A percentile compares a stretch with the other conserved stretches of the same genome.
phyloP scores from a whole-genome alignment of 2,888 invertebrate species.

The Chrysina gloriosa region DNA sequence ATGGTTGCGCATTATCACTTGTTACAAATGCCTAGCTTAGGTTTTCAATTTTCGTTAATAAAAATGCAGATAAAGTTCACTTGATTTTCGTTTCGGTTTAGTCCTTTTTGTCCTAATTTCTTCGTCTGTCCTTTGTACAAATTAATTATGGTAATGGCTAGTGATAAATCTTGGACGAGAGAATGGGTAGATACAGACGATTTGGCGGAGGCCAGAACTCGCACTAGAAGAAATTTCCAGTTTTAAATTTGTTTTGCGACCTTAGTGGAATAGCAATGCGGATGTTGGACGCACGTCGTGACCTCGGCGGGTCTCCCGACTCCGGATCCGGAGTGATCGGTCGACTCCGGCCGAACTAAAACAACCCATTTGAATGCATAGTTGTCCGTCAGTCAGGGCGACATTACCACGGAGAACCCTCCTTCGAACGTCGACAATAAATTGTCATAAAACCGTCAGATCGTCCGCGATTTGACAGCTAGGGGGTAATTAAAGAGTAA shows the following conservation, averaged over 20 bases:
- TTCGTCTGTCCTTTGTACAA: conserved; percentile 29
- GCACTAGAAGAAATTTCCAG: conserved; percentile 35
- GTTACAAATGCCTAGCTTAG: not conserved
- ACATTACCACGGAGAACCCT: conserved; percentile 69
- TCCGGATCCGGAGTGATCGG: conserved; percentile 48
- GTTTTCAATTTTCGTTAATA: conserved; percentile 24
- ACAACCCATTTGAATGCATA: conserved; percentile 81
- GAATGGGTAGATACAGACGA: conserved; percentile 28
- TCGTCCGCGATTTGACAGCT: conserved; percentile 75
- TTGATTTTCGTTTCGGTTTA: conserved; percentile 12
- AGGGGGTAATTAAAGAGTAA: conserved; percentile 66
- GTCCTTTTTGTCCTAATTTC: conserved; percentile 17
- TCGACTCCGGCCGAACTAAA: conserved; percentile 66
- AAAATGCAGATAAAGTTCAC: conserved; percentile 22
- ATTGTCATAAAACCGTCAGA: conserved; percentile 80
- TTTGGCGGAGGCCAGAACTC: conserved; percentile 31
- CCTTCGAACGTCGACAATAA: conserved; percentile 71
- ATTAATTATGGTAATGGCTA: conserved; percentile 35
- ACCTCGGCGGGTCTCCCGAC: conserved; percentile 26
- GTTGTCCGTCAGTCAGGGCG: conserved; percentile 79
- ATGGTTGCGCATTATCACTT: not conserved
- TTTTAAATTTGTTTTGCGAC: conserved; percentile 43
- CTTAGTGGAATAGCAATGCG: conserved; percentile 49
- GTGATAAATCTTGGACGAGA: conserved; percentile 21
- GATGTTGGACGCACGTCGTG: conserved; percentile 47